Percentiles rank a stretch among this genome's conserved stretches.
Evolutionary conservation across 1,140 invertebrate genomes (phyloP).

Genomic region (Ruditapes philippinarum): DNA sequence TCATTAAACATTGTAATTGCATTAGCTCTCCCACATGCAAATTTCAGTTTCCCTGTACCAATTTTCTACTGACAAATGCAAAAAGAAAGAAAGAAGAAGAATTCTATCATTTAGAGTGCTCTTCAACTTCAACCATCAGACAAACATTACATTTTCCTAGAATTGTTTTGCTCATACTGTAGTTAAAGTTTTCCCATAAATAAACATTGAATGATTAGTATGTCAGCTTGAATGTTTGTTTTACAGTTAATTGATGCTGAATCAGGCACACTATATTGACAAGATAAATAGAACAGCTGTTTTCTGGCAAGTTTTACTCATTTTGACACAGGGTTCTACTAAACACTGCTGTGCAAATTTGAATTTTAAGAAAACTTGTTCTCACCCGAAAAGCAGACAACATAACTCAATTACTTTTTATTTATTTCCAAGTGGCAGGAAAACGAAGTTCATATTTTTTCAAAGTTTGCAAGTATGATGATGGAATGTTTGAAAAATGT

Average conservation of each 20-base stretch:
- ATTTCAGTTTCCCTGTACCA: too few relatives aligned
- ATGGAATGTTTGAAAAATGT: too few relatives aligned
- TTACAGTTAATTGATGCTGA: slow-evolving; percentile 12
- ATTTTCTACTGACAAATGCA: too few relatives aligned
- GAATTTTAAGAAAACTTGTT: neutral
- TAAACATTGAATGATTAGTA: neutral
- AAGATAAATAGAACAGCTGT: slow-evolving; percentile 25
- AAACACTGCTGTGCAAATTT: neutral
- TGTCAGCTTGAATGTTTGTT: slow-evolving; percentile 25
- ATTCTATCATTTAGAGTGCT: neutral
- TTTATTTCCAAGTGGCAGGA: too few relatives aligned
- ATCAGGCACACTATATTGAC: neutral
- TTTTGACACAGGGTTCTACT: neutral
- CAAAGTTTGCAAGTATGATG: too few relatives aligned
- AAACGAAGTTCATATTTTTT: too few relatives aligned
- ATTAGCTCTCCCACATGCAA: too few relatives aligned
- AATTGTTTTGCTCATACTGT: neutral
- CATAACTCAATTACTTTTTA: too few relatives aligned
- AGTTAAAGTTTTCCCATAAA: slow-evolving; percentile 21
- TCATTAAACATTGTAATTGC: too few relatives aligned
- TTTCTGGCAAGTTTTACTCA: neutral
- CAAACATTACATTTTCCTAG: neutral
- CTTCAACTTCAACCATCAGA: neutral
- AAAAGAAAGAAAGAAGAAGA: too few relatives aligned
- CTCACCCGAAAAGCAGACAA: too few relatives aligned